Conservation (phyloP, 2,888 invertebrate genomes). For the Portevinia maculata region DNA sequence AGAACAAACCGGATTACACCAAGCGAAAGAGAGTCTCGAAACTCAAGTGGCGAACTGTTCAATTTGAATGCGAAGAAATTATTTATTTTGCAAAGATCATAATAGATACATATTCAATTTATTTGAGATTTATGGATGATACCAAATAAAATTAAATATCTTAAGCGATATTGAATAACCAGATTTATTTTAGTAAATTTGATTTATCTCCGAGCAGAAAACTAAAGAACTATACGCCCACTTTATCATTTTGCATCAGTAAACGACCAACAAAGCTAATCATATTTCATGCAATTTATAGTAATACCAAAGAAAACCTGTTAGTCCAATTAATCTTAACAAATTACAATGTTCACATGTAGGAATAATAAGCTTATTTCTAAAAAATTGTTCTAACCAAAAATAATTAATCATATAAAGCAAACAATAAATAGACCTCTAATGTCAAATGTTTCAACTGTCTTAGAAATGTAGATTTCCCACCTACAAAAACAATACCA, state of each 20-base stretch:
- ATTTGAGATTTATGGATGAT: no score
- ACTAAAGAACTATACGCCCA: not conserved
- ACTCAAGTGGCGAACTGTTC: no score
- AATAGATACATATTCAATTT: no score
- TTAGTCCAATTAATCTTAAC: slow-evolving; percentile 35
- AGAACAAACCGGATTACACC: no score
- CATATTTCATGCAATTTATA: slow-evolving; percentile 7
- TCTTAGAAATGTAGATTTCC: slow-evolving; percentile 15
- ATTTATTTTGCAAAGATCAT: no score
- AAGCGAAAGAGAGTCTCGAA: no score
- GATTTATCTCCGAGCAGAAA: not conserved
- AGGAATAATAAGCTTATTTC: slow-evolving; percentile 8
- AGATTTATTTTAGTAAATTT: not conserved
- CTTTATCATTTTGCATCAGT: not conserved
- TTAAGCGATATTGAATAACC: not conserved
- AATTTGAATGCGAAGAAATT: no score
- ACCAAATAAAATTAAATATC: not conserved
- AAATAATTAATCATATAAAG: slow-evolving; percentile 28
- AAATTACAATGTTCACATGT: slow-evolving; percentile 28
- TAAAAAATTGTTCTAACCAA: slow-evolving; percentile 5
- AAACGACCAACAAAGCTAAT: not conserved
- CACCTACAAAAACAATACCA: not conserved
- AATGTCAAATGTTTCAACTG: slow-evolving; percentile 22
- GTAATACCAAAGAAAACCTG: slow-evolving; percentile 17
- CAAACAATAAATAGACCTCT: slow-evolving; percentile 6